Evolutionary conservation across 2,113 vertebrate species (phyloP), one percentile per base, ranked within the genome.

Genomic region (Peucedramus taeniatus): DNA sequence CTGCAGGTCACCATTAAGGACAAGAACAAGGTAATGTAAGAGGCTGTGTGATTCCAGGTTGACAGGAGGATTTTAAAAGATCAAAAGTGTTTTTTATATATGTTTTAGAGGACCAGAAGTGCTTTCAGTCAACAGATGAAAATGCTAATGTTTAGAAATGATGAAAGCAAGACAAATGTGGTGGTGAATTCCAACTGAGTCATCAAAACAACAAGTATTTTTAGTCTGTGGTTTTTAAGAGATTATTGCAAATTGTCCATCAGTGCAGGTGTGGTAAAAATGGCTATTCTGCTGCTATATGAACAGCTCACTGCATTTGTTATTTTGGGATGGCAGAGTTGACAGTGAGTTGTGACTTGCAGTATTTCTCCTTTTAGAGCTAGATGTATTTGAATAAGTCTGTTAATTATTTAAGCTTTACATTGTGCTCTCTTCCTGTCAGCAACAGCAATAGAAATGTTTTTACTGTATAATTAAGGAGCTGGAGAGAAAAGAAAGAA

Each of bases 141-240:
- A 74, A 95, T 81, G 89, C 64, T 88, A 82, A 83, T 93, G 69
- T 91, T 95, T 92, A 83, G 88, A 95, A 96, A 95, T 71, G 72
- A 92, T 93, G 94, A 86, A 96, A 94, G 94, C 63, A 76, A 85
- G 95, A 95, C 83, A 89, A 96, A 92, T 96, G 92, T 69, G 75
- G 92, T 89, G 86, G 88, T 72, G 69, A 96, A 95, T 96, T 96
- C 89, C 88, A 87, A 83, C 86, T 95, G 76, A 96, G 87, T 94
- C 94, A 96, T 97, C 94, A 95, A 95, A 97, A 92, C 86, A 96
- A 95, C 50, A 92, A 78, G 75, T 95, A 96, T 89, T 96, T 96
- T 94, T 90, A 88, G 83, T 86, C 60, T 94, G 92, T 82, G 86
- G 81, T 82, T 97, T 95, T 95, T 87, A 91, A 97, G 93, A 96